A percentile compares a stretch with the other conserved stretches of the same genome.
Evolutionary conservation across 2,113 vertebrate species (phyloP).

Genomic region (Progne subis): DNA sequence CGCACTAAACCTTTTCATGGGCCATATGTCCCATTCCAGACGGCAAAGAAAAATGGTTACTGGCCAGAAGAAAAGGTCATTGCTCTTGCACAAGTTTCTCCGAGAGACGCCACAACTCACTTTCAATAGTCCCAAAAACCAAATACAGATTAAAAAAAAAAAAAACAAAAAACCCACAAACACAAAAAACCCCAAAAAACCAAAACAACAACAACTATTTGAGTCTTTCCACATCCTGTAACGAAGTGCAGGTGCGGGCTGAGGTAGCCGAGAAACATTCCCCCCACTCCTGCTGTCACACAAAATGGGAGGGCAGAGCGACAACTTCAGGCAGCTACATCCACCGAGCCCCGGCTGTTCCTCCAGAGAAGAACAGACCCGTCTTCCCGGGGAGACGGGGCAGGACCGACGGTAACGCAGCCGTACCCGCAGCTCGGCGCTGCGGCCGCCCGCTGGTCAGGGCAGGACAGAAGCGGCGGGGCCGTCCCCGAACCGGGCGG

Average conservation of each 20-base stretch:
- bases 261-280: neutral
- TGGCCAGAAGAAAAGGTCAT: neutral
- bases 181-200: no score
- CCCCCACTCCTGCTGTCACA: neutral
- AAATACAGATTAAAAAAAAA: neutral
- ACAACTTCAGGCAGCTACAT: neutral
- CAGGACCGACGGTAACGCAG: neutral
- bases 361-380: neutral
- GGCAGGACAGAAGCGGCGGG: neutral
- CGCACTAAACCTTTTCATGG: neutral
- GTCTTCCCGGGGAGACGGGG: neutral
- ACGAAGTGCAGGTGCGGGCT: neutral
- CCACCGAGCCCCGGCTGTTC: neutral
- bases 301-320: neutral
- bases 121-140: neutral
- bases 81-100: neutral
- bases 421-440: neutral
- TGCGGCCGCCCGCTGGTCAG: neutral
- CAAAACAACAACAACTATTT: no score
- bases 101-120: neutral
- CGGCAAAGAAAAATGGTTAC: neutral
- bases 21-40: neutral
- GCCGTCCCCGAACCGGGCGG: neutral
- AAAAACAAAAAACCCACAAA: no score
- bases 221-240: neutral